phyloP scores from a whole-genome alignment of 92 coral and sea anemone species.

The Heliopora coerulea region DNA sequence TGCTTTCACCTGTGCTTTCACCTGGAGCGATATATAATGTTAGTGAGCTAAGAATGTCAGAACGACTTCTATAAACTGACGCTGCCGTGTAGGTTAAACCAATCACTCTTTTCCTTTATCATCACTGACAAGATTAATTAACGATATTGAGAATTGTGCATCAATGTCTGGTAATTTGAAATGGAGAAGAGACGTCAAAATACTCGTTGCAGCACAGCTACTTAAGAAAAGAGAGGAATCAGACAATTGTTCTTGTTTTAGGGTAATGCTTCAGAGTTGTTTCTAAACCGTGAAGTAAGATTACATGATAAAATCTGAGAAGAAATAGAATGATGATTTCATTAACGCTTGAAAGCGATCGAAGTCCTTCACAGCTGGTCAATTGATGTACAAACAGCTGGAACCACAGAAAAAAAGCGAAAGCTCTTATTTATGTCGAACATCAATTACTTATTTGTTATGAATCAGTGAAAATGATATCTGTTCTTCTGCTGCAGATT shows the following conservation, averaged over 20 bases:
- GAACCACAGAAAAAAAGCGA: constrained; percentile 4
- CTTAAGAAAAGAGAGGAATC: too few species aligned
- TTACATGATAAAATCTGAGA: neutral
- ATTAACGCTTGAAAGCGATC: constrained; percentile 13
- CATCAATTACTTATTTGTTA: constrained; percentile 29
- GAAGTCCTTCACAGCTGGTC: constrained; percentile 11
- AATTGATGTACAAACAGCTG: constrained; percentile 21
- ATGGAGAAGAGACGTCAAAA: neutral
- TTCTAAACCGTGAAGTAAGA: neutral
- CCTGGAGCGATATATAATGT: too few species aligned
- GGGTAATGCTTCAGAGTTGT: neutral
- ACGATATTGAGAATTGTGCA: constrained; percentile 22
- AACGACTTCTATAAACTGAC: neutral
- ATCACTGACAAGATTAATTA: constrained; percentile 36
- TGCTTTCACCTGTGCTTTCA: too few species aligned
- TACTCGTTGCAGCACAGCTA: too few species aligned
- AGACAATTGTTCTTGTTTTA: too few species aligned
- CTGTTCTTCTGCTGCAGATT: neutral
- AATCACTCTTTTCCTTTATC: neutral
- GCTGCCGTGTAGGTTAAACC: neutral
- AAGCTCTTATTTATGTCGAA: constrained; percentile 16
- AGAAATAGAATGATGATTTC: neutral
- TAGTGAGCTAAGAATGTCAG: too few species aligned
- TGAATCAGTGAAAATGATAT: neutral
- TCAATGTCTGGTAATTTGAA: constrained; percentile 12